Evolutionary conservation across 2,797 vertebrate genomes (phyloP), one percentile per base, ranked within the genome.

Genomic region (Labroides dimidiatus): DNA sequence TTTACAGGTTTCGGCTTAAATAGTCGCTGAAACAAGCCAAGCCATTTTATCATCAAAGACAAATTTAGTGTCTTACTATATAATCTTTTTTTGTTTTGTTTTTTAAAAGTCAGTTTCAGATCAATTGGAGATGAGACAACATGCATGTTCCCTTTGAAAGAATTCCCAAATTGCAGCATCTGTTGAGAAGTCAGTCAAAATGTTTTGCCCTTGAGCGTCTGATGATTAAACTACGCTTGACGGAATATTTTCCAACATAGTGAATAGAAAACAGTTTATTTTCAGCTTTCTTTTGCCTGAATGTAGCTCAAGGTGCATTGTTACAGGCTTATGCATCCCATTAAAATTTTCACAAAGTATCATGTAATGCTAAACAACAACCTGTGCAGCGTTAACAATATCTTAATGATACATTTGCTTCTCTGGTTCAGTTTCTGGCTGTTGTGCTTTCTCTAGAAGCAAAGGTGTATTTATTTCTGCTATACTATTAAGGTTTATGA

Each of bases 101-200:
- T 20, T 33, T 33, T 33, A 50, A 65, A 69, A 71, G 63, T n/a
- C n/a, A n/a, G n/a, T n/a, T n/a, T n/a, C n/a, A n/a, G n/a, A n/a
- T n/a, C n/a, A 69, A 77, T 67, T 61, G 24, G 37, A 57, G 24
- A 19, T 16, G 49, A 64, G 62, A 30, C 71, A 27, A 21, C 27
- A 65, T 52, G 69, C 57, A 66, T 5, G 43, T n/a, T 58, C 30
- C 49, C 49, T 16, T 71, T 66, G 64, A 44, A 72, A 59, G 50
- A 66, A 73, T 60, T 82, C 77, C 64, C 68, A 64, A 39, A 64
- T 37, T 41, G 67, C 67, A 65, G 77, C 62, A 75, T 73, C 51
- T 82, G 72, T 30, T 75, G 49, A 76, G 61, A 81, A 65, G 75
- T 67, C 78, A 72, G 52, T 84, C 66, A 78, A 47, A 50, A 68